These are phyloP conservation scores for Agapetus fuscipes DNA, from an alignment of 2,888 invertebrate genomes.

Conservation along the genomic window DNA sequence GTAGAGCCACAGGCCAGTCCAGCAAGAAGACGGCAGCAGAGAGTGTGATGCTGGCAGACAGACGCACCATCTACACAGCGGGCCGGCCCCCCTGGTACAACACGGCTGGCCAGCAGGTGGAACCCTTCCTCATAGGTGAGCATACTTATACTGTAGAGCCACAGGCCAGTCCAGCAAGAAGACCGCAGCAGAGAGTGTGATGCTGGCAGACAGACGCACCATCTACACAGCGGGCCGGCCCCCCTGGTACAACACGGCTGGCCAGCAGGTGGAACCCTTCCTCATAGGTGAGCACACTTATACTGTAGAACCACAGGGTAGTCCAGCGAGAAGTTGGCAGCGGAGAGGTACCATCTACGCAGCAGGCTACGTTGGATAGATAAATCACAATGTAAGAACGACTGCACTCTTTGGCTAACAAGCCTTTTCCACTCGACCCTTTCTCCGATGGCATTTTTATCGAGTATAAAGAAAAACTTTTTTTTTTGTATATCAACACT, in stretches of 20 bases:
- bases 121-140: slow-evolving; percentile 94
- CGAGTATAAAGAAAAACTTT: too few relatives aligned
- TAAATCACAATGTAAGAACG: background rate
- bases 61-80: slow-evolving; percentile 92
- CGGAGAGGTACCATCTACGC: slow-evolving; percentile 95
- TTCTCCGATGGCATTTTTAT: too few relatives aligned
- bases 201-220: slow-evolving; percentile 75
- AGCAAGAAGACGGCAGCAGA: slow-evolving; percentile 71
- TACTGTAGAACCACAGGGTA: slow-evolving; percentile 54
- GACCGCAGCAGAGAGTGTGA: slow-evolving; percentile 74
- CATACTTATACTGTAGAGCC: too few relatives aligned
- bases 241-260: slow-evolving; percentile 97
- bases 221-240: slow-evolving; percentile 98
- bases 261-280: slow-evolving; percentile 94
- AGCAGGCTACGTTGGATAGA: slow-evolving; percentile 74
- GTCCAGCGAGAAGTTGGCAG: slow-evolving; percentile 64
- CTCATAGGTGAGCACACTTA: slow-evolving; percentile 82
- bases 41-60: slow-evolving; percentile 75
- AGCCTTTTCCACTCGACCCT: too few relatives aligned
- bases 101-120: slow-evolving; percentile 90
- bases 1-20: too few relatives aligned
- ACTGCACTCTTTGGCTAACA: too few relatives aligned
- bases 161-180: slow-evolving; percentile 68
- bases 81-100: slow-evolving; percentile 99
- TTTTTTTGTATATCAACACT: too few relatives aligned